Evolutionary conservation across 2,113 vertebrate species (phyloP).

Genomic region (Scatophagus argus): DNA sequence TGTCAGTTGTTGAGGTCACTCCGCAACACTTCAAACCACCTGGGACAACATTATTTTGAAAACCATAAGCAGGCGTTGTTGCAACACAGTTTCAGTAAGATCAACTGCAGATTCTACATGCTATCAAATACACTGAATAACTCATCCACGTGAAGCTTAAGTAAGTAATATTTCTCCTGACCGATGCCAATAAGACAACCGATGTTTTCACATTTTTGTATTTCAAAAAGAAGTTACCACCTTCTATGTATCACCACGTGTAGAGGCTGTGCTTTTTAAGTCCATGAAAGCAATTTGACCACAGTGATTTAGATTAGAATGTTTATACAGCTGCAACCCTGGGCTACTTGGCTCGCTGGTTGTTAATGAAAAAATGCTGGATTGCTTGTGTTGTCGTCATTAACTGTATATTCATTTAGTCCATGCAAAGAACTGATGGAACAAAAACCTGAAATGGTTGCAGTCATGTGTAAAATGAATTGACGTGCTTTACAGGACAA

Average conservation of each 20-base stretch:
- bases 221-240: no score
- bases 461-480: slow-evolving; percentile 42
- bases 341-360: neutral
- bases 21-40: neutral
- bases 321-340: neutral
- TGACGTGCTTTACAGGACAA: slow-evolving; percentile 1
- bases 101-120: neutral
- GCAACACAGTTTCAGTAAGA: neutral
- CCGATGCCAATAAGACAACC: no score
- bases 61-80: neutral
- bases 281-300: no score
- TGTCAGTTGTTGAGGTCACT: neutral
- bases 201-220: no score
- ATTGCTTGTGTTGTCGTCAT: slow-evolving; percentile 30
- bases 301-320: no score
- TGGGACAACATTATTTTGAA: neutral
- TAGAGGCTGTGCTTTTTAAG: no score
- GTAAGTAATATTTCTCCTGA: no score
- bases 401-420: slow-evolving; percentile 21
- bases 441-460: neutral
- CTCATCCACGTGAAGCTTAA: no score
- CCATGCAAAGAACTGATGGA: neutral
- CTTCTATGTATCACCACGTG: no score
- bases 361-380: slow-evolving; percentile 20
- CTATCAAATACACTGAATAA: neutral